These are phyloP conservation scores for Hirtodrosophila trivittata DNA, from an alignment of 2,888 invertebrate genomes.

Conservation along the genomic window DNA sequence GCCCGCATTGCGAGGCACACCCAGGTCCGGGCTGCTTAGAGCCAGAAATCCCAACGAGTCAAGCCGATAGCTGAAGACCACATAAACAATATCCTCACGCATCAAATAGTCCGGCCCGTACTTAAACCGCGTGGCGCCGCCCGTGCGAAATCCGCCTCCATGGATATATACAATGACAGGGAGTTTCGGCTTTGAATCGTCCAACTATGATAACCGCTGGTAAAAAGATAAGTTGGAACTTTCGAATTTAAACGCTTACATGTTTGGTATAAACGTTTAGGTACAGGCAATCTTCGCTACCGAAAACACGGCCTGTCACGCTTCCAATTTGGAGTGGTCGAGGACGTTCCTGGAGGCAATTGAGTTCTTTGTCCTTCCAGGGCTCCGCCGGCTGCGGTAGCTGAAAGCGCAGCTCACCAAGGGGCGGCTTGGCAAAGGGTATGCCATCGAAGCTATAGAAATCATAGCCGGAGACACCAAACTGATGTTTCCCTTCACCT, in stretches of 20 bases:
- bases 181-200: conserved; percentile 39
- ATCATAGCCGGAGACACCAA: conserved; percentile 57
- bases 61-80: conserved; percentile 84
- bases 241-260: conserved; percentile 31
- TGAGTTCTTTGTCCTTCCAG: conserved; percentile 80
- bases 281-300: conserved; percentile 78
- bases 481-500: conserved; percentile 67
- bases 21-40: conserved; percentile 82
- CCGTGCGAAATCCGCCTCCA: conserved; percentile 84
- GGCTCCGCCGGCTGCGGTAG: conserved; percentile 78
- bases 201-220: conserved; percentile 42
- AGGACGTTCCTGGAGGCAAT: conserved; percentile 48
- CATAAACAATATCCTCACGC: conserved; percentile 83
- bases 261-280: conserved; percentile 77
- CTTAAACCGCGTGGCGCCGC: conserved; percentile 79
- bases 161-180: conserved; percentile 85
- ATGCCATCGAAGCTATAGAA: conserved; percentile 78
- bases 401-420: conserved; percentile 68
- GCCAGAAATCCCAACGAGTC: conserved; percentile 84
- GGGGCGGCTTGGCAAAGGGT: conserved; percentile 76
- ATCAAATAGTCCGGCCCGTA: conserved; percentile 84
- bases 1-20: conserved; percentile 85
- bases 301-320: conserved; percentile 46
- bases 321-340: conserved; percentile 62
- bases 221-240: no score